phyloP scores from a whole-genome alignment of 2,888 invertebrate species.

The Thecocarcelia acutangulata region DNA sequence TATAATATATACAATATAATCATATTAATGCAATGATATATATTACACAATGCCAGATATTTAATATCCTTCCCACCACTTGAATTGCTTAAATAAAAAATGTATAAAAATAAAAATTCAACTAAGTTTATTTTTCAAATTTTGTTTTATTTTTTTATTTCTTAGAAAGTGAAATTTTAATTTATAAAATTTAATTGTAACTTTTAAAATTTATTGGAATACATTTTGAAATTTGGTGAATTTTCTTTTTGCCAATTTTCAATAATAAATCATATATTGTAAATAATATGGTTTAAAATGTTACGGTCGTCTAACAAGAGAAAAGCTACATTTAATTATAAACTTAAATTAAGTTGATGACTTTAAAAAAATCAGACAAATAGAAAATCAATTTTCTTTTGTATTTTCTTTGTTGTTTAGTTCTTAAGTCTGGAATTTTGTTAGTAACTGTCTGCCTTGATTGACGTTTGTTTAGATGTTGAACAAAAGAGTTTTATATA shows the following conservation, averaged over 20 bases:
- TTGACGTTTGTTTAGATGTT: constrained; percentile 37
- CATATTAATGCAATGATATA: too few relatives aligned
- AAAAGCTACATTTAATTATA: neutral
- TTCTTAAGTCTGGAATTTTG: constrained; percentile 11
- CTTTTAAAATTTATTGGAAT: constrained; percentile 18
- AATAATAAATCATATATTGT: constrained; percentile 19
- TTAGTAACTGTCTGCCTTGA: constrained; percentile 31
- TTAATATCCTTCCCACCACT: too few relatives aligned
- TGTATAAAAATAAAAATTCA: neutral
- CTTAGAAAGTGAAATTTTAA: constrained; percentile 45
- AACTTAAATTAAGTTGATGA: constrained; percentile 34
- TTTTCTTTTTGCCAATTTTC: neutral
- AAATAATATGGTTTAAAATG: constrained; percentile 3
- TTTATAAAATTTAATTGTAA: constrained; percentile 12
- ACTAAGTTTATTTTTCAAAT: constrained; percentile 11
- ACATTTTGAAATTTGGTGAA: constrained; percentile 1
- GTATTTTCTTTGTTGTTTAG: constrained; percentile 12
- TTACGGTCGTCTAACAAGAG: too few relatives aligned
- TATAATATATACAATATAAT: too few relatives aligned
- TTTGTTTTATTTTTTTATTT: constrained; percentile 24
- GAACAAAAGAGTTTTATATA: constrained; percentile 4
- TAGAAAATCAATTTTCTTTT: neutral
- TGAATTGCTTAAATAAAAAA: too few relatives aligned
- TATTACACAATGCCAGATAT: too few relatives aligned
- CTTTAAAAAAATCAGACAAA: constrained; percentile 16